These are phyloP conservation scores for Micropoecilia bifurca DNA, from an alignment of 2,797 vertebrate genomes.

Conservation along the genomic window DNA sequence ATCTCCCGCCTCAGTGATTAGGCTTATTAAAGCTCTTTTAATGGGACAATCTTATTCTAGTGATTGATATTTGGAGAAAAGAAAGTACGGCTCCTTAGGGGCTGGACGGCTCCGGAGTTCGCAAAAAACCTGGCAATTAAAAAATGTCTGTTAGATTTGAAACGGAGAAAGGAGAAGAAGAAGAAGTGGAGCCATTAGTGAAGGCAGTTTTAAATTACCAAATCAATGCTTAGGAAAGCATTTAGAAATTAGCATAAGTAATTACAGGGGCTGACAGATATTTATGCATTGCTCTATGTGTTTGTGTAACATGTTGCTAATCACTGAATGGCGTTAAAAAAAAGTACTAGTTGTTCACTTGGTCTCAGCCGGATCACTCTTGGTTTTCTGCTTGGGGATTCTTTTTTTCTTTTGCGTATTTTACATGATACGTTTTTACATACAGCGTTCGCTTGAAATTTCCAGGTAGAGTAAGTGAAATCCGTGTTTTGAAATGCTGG, in stretches of 20 bases:
- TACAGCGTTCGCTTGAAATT: background rate
- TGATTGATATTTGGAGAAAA: conserved; percentile 78
- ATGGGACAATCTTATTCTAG: conserved; percentile 78
- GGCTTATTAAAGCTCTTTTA: conserved; percentile 76
- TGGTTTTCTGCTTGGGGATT: background rate
- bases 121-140: conserved; percentile 62
- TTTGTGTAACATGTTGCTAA: conserved; percentile 15
- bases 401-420: background rate
- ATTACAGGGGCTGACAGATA: conserved; percentile 44
- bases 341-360: background rate
- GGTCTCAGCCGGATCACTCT: background rate
- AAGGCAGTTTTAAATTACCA: conserved; percentile 58
- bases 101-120: conserved; percentile 47
- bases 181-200: conserved; percentile 30
- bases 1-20: conserved; percentile 78
- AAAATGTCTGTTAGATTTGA: conserved; percentile 51
- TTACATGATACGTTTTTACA: conserved; percentile 1
- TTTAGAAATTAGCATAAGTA: conserved; percentile 55
- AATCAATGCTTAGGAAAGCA: conserved; percentile 52
- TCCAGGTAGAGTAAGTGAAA: conserved; percentile 41
- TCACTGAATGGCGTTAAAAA: conserved; percentile 6
- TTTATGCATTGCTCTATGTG: conserved; percentile 8
- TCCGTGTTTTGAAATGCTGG: conserved; percentile 30
- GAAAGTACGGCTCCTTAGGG: conserved; percentile 66
- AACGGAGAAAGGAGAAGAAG: background rate